A percentile compares a stretch with the other conserved stretches of the same genome.
Evolutionary conservation across 2,888 invertebrate species (phyloP).

Genomic region (Petrolisthes manimaculis): DNA sequence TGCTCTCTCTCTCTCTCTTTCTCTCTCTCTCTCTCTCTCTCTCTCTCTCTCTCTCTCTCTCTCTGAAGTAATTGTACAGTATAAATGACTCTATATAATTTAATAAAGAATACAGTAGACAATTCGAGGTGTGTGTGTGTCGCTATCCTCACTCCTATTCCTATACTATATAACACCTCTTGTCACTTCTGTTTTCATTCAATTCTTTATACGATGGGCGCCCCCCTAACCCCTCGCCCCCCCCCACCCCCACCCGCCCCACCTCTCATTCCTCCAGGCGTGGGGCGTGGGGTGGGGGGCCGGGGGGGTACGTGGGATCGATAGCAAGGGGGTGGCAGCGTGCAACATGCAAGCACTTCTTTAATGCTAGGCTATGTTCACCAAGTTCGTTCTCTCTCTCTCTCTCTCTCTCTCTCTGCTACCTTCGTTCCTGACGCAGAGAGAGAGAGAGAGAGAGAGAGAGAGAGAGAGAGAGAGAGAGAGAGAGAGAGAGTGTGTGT

Average conservation of each 20-base stretch:
- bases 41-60: not conserved
- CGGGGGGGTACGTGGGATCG: not conserved
- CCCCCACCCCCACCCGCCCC: not conserved
- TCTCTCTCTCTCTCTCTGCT: not conserved
- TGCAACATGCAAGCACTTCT: not conserved
- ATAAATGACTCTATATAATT: not conserved
- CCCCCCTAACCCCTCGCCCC: not conserved
- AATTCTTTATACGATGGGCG: not conserved
- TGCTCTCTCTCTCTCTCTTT: not conserved
- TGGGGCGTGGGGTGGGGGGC: not conserved
- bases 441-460: not conserved
- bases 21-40: not conserved
- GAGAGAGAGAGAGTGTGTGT: slow-evolving; percentile 8
- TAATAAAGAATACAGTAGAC: not conserved
- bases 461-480: slow-evolving; percentile 3
- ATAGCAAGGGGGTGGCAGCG: not conserved
- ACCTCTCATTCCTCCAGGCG: not conserved
- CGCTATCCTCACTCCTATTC: not conserved
- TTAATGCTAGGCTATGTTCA: slow-evolving; percentile 4
- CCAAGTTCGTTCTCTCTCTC: not conserved
- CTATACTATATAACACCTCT: not conserved
- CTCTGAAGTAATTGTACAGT: not conserved
- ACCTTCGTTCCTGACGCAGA: not conserved
- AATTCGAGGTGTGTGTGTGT: not conserved
- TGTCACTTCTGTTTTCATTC: not conserved